phyloP scores from a whole-genome alignment of 2,113 vertebrate species.

The Astatoreochromis straeleni region DNA sequence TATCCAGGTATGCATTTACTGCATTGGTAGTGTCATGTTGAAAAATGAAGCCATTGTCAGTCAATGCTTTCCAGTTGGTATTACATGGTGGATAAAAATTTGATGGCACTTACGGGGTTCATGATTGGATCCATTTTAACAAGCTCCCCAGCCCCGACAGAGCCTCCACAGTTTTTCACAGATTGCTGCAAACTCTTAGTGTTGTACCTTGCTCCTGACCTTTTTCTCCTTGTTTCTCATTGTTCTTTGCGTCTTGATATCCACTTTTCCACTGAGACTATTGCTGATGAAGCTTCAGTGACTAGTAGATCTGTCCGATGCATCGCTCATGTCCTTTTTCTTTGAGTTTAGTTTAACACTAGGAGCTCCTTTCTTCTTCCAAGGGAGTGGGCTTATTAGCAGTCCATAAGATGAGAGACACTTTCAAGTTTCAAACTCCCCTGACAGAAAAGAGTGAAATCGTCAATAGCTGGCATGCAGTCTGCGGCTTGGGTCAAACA shows the following conservation, averaged over 20 bases:
- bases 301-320: neutral
- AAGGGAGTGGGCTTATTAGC: neutral
- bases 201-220: neutral
- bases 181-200: neutral
- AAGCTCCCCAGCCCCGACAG: neutral
- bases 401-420: neutral
- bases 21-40: neutral
- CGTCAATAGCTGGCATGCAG: constrained; percentile 13
- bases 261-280: neutral
- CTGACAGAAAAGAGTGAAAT: neutral
- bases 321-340: neutral
- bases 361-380: neutral
- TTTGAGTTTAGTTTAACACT: neutral
- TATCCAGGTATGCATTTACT: neutral
- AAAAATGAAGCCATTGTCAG: neutral
- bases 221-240: neutral
- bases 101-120: neutral
- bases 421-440: neutral
- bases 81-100: neutral
- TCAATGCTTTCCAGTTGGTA: neutral
- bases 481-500: neutral
- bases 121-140: neutral
- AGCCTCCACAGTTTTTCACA: neutral
- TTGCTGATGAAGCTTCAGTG: neutral
- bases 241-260: neutral